These are phyloP conservation scores for Chiloscyllium punctatum DNA, from an alignment of 2,797 vertebrate genomes.

Conservation along the genomic window DNA sequence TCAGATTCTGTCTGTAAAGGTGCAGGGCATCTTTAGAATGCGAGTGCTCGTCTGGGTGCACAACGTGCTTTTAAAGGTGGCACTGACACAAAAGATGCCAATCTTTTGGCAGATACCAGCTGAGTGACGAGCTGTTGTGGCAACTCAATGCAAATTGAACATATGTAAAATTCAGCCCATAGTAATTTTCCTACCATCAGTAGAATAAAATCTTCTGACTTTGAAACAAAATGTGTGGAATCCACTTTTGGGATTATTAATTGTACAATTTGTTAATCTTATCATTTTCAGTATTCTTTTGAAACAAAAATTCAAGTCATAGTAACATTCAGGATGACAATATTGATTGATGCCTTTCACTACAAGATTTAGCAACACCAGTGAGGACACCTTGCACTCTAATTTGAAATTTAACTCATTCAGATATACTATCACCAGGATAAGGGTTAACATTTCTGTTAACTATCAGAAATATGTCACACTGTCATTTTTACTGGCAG, in stretches of 20 bases:
- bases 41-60: too few species aligned
- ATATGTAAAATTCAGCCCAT: too few species aligned
- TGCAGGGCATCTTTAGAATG: too few species aligned
- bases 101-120: too few species aligned
- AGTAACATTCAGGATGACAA: background rate
- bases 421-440: background rate
- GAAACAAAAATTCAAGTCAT: background rate
- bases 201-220: background rate
- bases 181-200: background rate
- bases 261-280: constrained; percentile 1
- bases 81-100: too few species aligned
- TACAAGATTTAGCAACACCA: background rate
- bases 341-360: background rate
- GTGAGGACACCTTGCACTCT: background rate
- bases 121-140: too few species aligned
- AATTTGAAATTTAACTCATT: background rate
- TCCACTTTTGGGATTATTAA: background rate
- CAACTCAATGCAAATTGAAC: too few species aligned
- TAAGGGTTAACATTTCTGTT: background rate
- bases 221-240: background rate
- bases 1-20: too few species aligned
- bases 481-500: background rate
- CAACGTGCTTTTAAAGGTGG: too few species aligned
- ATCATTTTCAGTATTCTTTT: background rate
- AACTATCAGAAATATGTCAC: constrained; percentile 13